phyloP scores from a whole-genome alignment of 2,888 invertebrate species.

The Temnothorax ravouxi region DNA sequence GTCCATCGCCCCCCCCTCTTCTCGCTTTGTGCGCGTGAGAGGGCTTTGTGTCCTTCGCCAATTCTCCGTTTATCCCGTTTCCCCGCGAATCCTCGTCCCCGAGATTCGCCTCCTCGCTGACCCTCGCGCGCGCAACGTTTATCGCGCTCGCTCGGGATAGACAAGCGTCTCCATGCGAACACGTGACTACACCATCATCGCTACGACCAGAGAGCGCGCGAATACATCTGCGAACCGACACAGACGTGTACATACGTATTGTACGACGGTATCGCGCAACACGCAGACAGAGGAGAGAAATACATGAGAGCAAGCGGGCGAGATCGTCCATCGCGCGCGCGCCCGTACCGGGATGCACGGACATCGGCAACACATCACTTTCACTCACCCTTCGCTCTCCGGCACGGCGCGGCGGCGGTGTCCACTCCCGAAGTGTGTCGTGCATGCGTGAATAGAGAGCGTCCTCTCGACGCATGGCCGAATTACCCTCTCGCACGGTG shows the following conservation, averaged over 20 bases:
- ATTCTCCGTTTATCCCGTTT: constrained; percentile 41
- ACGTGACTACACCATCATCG: constrained; percentile 11
- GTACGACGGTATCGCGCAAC: constrained; percentile 3
- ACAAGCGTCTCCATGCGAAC: constrained; percentile 28
- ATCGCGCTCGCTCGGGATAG: constrained; percentile 47
- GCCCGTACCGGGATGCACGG: neutral
- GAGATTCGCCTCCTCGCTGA: constrained; percentile 41
- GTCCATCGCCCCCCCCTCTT: constrained; percentile 23
- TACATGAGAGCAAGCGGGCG: neutral
- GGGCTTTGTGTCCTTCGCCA: constrained; percentile 40
- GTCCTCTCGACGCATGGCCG: constrained; percentile 59
- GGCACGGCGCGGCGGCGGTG: constrained; percentile 30
- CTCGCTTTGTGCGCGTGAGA: constrained; percentile 46
- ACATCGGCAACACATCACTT: constrained; percentile 60
- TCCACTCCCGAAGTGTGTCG: constrained; percentile 62
- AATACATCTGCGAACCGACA: constrained; percentile 26
- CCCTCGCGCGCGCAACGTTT: constrained; percentile 30
- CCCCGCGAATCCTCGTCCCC: neutral
- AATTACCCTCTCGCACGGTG: constrained; percentile 64
- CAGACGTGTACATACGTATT: neutral
- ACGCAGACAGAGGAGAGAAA: constrained; percentile 13
- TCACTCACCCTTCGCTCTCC: constrained; percentile 61
- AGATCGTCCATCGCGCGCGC: neutral
- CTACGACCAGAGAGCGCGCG: constrained; percentile 22
- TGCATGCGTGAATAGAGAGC: constrained; percentile 70